Evolutionary conservation across 1,140 invertebrate species (phyloP).

Genomic region (Sycophila sp.): DNA sequence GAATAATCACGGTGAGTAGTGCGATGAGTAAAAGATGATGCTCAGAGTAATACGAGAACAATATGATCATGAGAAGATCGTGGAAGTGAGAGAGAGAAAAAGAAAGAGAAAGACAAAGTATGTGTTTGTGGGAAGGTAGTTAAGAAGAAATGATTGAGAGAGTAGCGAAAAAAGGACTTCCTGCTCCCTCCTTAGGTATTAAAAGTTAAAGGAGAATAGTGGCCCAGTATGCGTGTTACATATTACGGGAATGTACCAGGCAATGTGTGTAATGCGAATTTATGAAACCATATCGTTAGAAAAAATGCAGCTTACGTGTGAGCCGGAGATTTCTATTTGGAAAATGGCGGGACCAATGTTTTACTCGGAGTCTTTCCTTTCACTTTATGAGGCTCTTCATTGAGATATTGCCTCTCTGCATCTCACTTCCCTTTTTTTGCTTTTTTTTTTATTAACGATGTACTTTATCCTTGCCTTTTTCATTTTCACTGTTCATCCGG

Average conservation of each 20-base stretch:
- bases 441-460: not conserved
- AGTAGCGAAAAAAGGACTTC: constrained; percentile 8
- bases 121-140: not conserved
- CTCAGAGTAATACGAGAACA: constrained; percentile 10
- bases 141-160: constrained; percentile 34
- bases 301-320: constrained; percentile 11
- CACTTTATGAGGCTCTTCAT: not conserved
- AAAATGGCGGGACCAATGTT: not conserved
- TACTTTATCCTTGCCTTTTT: not conserved
- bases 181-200: not conserved
- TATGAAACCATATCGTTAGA: constrained; percentile 17
- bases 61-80: not conserved
- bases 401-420: not conserved
- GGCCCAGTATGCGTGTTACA: not conserved
- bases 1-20: too few species aligned
- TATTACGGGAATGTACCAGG: not conserved
- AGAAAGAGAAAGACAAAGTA: not conserved
- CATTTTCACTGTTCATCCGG: too few species aligned
- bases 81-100: not conserved
- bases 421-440: too few species aligned
- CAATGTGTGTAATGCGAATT: constrained; percentile 26
- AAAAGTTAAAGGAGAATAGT: constrained; percentile 9
- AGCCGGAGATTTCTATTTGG: not conserved
- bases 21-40: constrained; percentile 17
- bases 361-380: not conserved